phyloP scores from a whole-genome alignment of 2,113 vertebrate species.

The Erythrocercus mccallii region DNA sequence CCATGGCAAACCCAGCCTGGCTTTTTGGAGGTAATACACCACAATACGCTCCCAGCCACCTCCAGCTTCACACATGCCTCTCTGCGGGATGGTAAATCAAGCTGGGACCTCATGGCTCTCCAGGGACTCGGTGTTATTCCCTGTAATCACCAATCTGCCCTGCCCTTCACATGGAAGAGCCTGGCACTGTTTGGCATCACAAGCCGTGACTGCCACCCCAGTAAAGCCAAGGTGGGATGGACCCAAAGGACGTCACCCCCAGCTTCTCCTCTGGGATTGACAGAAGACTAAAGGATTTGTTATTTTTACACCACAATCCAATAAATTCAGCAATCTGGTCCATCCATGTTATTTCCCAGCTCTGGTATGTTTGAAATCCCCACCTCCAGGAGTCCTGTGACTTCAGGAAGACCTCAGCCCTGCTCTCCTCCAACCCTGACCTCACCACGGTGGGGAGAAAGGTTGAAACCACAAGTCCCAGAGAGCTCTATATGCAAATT shows the following conservation, averaged over 20 bases:
- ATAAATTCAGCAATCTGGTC: not conserved
- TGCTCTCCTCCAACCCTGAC: not conserved
- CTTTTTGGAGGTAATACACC: not conserved
- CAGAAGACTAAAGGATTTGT: not conserved
- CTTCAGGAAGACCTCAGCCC: not conserved
- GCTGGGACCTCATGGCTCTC: not conserved
- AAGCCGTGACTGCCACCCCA: rapidly evolving
- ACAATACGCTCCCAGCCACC: not conserved
- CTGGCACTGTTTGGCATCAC: not conserved
- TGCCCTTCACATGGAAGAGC: not conserved
- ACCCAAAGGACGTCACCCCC: not conserved
- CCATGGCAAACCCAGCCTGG: not conserved
- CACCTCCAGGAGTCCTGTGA: not conserved
- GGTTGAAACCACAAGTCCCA: not conserved
- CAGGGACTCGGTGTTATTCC: not conserved
- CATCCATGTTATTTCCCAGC: not conserved
- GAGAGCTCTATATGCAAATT: constrained; percentile 26
- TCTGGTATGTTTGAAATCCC: not conserved
- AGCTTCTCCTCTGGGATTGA: not conserved
- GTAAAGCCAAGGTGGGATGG: not conserved
- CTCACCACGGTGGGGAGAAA: not conserved
- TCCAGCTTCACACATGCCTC: not conserved
- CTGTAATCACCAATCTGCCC: not conserved
- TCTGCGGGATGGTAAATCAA: not conserved
- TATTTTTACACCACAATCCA: not conserved